Percentiles rank a stretch among this genome's conserved stretches.
Evolutionary conservation across 2,797 vertebrate genomes (phyloP).

Genomic region (Lophius americanus): DNA sequence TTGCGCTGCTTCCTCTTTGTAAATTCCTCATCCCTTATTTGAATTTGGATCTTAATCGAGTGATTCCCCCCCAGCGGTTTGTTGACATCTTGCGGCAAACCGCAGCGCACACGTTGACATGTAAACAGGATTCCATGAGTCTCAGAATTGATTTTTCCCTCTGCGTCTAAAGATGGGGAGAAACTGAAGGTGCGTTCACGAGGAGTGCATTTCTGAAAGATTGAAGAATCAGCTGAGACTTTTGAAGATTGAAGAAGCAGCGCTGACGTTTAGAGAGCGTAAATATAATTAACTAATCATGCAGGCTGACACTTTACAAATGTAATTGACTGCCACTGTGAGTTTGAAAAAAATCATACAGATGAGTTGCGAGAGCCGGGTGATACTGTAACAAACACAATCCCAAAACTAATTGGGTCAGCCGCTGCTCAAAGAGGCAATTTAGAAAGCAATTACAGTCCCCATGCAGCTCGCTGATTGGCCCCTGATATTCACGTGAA

Average conservation of each 20-base stretch:
- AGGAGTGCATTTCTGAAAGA: slow-evolving; percentile 8
- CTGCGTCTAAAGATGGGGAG: slow-evolving; percentile 23
- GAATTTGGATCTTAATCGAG: slow-evolving; percentile 9
- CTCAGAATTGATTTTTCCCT: slow-evolving; percentile 27
- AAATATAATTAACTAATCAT: slow-evolving; percentile 78
- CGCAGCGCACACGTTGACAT: no score
- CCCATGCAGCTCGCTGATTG: slow-evolving; percentile 53
- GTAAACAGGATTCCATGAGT: no score
- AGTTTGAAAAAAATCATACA: slow-evolving; percentile 74
- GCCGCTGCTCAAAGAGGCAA: slow-evolving; percentile 72
- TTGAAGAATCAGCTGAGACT: slow-evolving; percentile 30
- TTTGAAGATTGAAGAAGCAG: slow-evolving; percentile 9
- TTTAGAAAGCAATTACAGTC: slow-evolving; percentile 74
- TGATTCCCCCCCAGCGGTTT: slow-evolving; percentile 19
- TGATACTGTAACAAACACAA: slow-evolving; percentile 71
- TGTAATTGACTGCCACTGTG: slow-evolving; percentile 72
- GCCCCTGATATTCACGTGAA: slow-evolving; percentile 55
- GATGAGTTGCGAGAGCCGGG: slow-evolving; percentile 63
- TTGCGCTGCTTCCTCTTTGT: slow-evolving; percentile 2
- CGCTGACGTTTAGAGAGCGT: slow-evolving; percentile 43
- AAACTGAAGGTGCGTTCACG: slow-evolving; percentile 17
- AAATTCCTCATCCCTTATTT: slow-evolving; percentile 1
- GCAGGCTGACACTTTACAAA: slow-evolving; percentile 70
- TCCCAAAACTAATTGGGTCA: slow-evolving; percentile 76
- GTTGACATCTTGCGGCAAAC: slow-evolving; percentile 6